Evolutionary conservation across 2,888 invertebrate genomes (phyloP).

Genomic region (Leucozona laternaria): DNA sequence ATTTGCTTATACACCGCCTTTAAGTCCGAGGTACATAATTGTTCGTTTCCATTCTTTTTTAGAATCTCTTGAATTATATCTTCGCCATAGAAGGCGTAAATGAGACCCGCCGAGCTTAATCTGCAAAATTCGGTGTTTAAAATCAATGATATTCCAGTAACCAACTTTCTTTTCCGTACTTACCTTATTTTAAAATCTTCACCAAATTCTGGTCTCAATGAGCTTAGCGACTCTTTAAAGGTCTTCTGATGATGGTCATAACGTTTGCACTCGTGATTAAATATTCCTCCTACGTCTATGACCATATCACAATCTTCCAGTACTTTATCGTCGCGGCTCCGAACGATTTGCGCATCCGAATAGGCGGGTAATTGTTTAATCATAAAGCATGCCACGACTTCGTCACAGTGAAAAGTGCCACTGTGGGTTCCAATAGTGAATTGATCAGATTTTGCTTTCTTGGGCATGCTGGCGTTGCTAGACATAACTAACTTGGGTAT

Average conservation of each 20-base stretch:
- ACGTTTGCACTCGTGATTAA: slow-evolving; percentile 89
- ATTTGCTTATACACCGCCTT: slow-evolving; percentile 88
- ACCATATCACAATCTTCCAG: slow-evolving; percentile 95
- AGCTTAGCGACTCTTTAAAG: slow-evolving; percentile 88
- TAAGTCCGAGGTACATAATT: slow-evolving; percentile 85
- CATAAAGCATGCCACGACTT: slow-evolving; percentile 94
- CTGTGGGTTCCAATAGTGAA: slow-evolving; percentile 81
- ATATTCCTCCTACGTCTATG: slow-evolving; percentile 96
- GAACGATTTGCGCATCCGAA: slow-evolving; percentile 91
- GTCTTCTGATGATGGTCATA: slow-evolving; percentile 98
- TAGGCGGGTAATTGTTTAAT: slow-evolving; percentile 92
- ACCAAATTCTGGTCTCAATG: slow-evolving; percentile 86
- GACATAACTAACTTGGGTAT: slow-evolving; percentile 42
- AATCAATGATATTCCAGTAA: neutral
- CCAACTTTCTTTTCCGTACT: neutral
- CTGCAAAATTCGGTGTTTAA: slow-evolving; percentile 83
- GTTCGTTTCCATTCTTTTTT: slow-evolving; percentile 82
- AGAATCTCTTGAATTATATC: slow-evolving; percentile 88
- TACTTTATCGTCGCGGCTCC: slow-evolving; percentile 86
- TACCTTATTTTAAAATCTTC: slow-evolving; percentile 87
- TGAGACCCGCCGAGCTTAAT: slow-evolving; percentile 96
- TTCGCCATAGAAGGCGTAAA: slow-evolving; percentile 95
- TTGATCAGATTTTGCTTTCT: slow-evolving; percentile 62
- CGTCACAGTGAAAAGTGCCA: slow-evolving; percentile 82
- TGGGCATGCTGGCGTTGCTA: slow-evolving; percentile 47